Base-by-base conservation (phyloP, 2,113 vertebrate species). In the Xiphias gladius region DNA sequence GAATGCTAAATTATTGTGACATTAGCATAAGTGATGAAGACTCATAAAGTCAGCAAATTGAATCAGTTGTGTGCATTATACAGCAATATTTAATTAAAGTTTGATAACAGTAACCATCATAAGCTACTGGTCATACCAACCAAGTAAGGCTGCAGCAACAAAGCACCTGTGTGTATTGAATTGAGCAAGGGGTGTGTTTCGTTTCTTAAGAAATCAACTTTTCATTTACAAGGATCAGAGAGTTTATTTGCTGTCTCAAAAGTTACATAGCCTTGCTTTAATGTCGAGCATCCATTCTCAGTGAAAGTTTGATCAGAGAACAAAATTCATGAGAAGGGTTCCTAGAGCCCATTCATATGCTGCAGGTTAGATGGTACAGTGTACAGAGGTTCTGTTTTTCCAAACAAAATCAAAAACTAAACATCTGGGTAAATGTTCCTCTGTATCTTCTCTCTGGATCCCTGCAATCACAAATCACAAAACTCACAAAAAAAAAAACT, bases 381-480 rank as follows among this genome's bases (percentile, higher is more conserved):
- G 43, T n/a, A 58, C 48, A 70, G 46, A 46, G 17, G 4, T 77
- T 13, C 26, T 4, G 32, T 4, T 16, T 26, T 73, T 54, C 20
- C 19, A 63, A 66, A 80, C 37, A 58, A 70, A 46, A 37, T 73
- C 13, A 69, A 46, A 66, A 62, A 28, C 28, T 73, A 7, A 54
- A 46, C 32, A 78, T 62, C 50, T 69, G 62, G 73, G 24, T 50
- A 74, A 80, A 80, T 71, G 52, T 3, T 61, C 37, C 37, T 62
- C 30, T 52, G 4, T 61, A 50, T 62, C 37, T n/a, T 37, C 79
- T 7, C 10, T 37, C 61, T 71, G 71, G 66, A 52, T 77, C 39
- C 78, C 50, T 76, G 30, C 41, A 22, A 35, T 73, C 37, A 39
- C 37, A 39, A 69, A 79, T 73, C 79, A 55, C n/a, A n/a, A n/a